Evolutionary conservation across 2,113 vertebrate species (phyloP), one percentile per base, ranked within the genome.

Genomic region (Melanerpes formicivorus): DNA sequence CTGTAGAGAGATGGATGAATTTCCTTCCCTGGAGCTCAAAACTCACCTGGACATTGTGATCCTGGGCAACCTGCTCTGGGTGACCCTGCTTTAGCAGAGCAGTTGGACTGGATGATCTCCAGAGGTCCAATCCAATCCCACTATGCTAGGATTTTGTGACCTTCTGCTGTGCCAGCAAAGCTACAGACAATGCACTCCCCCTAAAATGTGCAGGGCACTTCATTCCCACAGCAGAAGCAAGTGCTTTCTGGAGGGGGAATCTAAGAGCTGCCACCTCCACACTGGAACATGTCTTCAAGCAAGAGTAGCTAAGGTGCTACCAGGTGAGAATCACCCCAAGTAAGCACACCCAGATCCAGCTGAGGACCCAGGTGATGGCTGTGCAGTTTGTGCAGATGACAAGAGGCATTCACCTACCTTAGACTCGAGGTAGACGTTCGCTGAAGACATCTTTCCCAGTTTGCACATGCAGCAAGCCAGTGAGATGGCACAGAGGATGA

Each of bases 341-440:
- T 1, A 27, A 74, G 52, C 60, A 42, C 26, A 27, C 2, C 9
- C 29, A 76, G 58, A 11, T 4, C 11, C 62, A 64, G 62, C 2
- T 48, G 54, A 16, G 40, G 18, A 42, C 6, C 18, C 66, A 34
- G 44, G 30, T 18, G 40, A 18, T 4, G 11, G 30, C 1, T 19
- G 22, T 22, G 48, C 60, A 25, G 17, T 1, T 14, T 67, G 73
- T 60, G 30, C 0, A 4, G 2, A 32, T 67, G 9, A 62, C 14
- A 78, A 74, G 52, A 77, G 56, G 90, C 15, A 11, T 78, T 84
- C 1, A 16, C 93, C 55, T 96, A 99, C 99, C 98, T 99, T 99
- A 72, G 99, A 99, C 97, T 99, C 99, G 66, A 99, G 98, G 98
- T 99, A 99, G 97, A 99, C 99, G 2, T 99, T 99, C n/a, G 99